Percentiles rank a stretch among this genome's conserved stretches.
Conservation (phyloP, 2,888 invertebrate species). For the Litoditis marina region DNA sequence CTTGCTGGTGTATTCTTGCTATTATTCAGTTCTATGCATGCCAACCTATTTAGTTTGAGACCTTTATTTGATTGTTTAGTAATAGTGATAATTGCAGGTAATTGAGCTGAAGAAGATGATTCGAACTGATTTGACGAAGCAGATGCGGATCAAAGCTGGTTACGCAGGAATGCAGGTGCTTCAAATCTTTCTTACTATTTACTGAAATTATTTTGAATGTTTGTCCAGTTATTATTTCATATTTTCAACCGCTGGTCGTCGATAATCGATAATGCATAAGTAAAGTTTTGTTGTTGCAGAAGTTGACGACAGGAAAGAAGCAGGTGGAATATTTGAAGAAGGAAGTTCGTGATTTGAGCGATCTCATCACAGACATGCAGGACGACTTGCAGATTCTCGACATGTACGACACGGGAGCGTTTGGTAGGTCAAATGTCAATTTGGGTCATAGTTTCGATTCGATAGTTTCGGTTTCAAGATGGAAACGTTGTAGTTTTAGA, state of each 20-base stretch:
- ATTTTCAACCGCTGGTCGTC: too few relatives aligned
- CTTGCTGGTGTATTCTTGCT: too few relatives aligned
- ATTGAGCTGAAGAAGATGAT: slow-evolving; percentile 42
- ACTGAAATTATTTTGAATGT: neutral
- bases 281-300: too few relatives aligned
- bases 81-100: slow-evolving; percentile 17
- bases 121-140: slow-evolving; percentile 35
- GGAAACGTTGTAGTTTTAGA: too few relatives aligned
- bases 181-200: neutral
- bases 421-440: slow-evolving; percentile 43
- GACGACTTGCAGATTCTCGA: slow-evolving; percentile 52
- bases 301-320: slow-evolving; percentile 35
- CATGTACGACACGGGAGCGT: slow-evolving; percentile 53
- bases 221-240: neutral
- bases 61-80: neutral
- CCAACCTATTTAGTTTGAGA: too few relatives aligned
- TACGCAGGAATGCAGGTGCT: slow-evolving; percentile 38
- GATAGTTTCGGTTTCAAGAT: too few relatives aligned
- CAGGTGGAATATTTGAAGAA: slow-evolving; percentile 36
- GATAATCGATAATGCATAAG: too few relatives aligned
- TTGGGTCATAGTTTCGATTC: too few relatives aligned
- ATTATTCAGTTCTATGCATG: too few relatives aligned
- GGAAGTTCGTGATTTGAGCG: slow-evolving; percentile 47
- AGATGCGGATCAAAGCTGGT: slow-evolving; percentile 51
- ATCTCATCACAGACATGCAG: slow-evolving; percentile 53